These are phyloP conservation scores for Polymixis lichenea DNA, from an alignment of 2,888 invertebrate species.

Conservation along the genomic window DNA sequence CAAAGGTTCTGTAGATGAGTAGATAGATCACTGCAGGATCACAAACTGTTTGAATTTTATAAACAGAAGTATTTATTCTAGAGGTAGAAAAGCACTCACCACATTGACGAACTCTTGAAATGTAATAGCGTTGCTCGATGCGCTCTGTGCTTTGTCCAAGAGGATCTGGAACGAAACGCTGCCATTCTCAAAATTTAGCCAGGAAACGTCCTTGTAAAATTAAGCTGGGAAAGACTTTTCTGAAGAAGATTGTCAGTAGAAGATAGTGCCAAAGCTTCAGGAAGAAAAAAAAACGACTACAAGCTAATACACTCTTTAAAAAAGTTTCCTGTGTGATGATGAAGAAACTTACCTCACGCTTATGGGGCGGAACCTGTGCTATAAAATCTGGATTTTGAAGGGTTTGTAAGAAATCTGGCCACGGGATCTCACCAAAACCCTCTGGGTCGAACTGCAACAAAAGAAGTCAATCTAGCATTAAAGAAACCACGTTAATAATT, in stretches of 20 bases:
- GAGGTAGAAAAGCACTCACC: constrained; percentile 91
- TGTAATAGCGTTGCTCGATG: constrained; percentile 94
- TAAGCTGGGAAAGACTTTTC: not conserved
- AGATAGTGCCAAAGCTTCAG: not conserved
- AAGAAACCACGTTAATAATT: not conserved
- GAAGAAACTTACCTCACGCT: constrained; percentile 91
- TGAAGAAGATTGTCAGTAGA: not conserved
- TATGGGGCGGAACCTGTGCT: constrained; percentile 93
- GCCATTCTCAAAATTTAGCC: not conserved
- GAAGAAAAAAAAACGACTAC: not conserved
- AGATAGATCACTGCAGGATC: constrained; percentile 32
- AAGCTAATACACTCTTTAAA: not conserved
- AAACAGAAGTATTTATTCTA: not conserved
- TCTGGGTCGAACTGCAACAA: constrained; percentile 95
- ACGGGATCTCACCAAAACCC: constrained; percentile 97
- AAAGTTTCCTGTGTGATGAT: not conserved
- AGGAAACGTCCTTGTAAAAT: not conserved
- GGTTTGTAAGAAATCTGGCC: constrained; percentile 95
- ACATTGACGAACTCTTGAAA: constrained; percentile 98
- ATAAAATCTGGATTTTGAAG: constrained; percentile 94
- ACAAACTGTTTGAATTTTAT: constrained; percentile 12
- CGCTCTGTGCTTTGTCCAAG: constrained; percentile 93
- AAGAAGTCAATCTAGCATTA: constrained; percentile 6
- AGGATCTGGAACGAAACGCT: constrained; percentile 87
- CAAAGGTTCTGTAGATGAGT: constrained; percentile 38